A percentile compares a stretch with the other conserved stretches of the same genome.
phyloP scores from a whole-genome alignment of 2,113 vertebrate genomes.

The Elephantulus edwardii region DNA sequence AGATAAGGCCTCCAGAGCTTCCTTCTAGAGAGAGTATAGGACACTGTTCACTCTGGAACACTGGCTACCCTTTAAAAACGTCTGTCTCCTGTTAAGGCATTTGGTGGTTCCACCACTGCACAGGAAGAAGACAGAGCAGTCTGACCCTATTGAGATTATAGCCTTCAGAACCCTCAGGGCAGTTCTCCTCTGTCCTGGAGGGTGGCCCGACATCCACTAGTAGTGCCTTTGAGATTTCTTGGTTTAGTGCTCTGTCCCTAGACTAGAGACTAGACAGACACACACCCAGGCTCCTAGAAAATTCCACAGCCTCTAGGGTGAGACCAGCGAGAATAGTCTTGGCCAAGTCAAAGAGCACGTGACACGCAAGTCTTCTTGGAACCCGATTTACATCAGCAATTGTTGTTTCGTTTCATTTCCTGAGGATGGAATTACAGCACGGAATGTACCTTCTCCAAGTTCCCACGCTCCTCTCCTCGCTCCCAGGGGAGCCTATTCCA shows the following conservation, averaged over 20 bases:
- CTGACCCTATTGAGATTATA: too few relatives aligned
- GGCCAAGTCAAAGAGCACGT: accelerated
- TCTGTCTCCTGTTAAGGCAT: too few relatives aligned
- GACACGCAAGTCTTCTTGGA: neutral
- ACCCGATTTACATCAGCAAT: neutral
- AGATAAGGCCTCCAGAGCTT: too few relatives aligned
- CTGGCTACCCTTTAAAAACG: too few relatives aligned
- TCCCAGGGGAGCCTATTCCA: neutral
- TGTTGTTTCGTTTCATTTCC: neutral
- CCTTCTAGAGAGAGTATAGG: too few relatives aligned
- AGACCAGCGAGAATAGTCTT: neutral
- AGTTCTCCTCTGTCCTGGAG: too few relatives aligned
- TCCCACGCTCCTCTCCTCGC: neutral
- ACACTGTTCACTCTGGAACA: too few relatives aligned
- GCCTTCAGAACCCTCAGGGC: too few relatives aligned
- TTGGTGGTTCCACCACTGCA: too few relatives aligned
- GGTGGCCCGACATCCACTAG: too few relatives aligned
- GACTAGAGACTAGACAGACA: neutral
- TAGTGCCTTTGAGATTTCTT: too few relatives aligned
- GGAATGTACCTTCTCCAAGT: neutral
- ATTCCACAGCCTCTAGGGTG: neutral
- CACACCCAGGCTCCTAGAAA: neutral
- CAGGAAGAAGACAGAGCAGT: too few relatives aligned
- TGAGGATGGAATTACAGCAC: conserved; percentile 13
- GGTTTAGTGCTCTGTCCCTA: neutral